These are phyloP conservation scores for Drosophila santomea DNA, from an alignment of 1,140 invertebrate genomes.

Conservation along the genomic window DNA sequence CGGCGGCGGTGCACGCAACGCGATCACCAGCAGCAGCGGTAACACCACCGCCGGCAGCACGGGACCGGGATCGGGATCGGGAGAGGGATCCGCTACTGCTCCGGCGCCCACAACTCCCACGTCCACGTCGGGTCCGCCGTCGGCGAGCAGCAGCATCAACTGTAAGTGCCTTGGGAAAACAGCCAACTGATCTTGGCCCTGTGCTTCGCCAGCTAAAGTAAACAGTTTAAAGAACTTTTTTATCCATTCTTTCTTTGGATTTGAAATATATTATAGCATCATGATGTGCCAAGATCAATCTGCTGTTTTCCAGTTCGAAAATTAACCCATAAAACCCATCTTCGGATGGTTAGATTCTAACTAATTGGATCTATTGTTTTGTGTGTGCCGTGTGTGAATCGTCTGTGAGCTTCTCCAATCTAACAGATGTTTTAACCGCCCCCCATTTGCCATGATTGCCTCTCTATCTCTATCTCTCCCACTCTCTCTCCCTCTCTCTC, in stretches of 20 bases:
- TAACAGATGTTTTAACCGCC: slow-evolving; percentile 50
- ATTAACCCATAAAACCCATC: neutral
- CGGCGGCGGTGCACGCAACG: slow-evolving; percentile 85
- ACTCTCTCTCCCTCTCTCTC: neutral
- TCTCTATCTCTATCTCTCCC: neutral
- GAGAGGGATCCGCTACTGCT: slow-evolving; percentile 84
- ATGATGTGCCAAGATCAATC: neutral
- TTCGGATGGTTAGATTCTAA: slow-evolving; percentile 4
- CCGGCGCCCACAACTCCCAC: slow-evolving; percentile 87
- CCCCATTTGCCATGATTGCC: slow-evolving; percentile 3
- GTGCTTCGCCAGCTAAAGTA: too few species aligned
- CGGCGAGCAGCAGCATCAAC: slow-evolving; percentile 88
- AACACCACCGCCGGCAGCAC: slow-evolving; percentile 57
- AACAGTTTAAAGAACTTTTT: too few species aligned
- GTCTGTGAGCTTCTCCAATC: slow-evolving; percentile 44
- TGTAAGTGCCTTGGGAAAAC: slow-evolving; percentile 85
- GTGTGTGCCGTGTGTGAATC: slow-evolving; percentile 54
- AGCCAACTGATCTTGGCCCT: neutral
- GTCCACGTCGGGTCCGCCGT: slow-evolving; percentile 88
- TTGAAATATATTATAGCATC: neutral
- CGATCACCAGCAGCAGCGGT: slow-evolving; percentile 27
- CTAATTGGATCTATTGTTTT: slow-evolving; percentile 24
- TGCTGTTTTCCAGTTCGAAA: neutral
- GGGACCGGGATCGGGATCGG: slow-evolving; percentile 7
- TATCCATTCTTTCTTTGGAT: too few species aligned